Evolutionary conservation across 2,888 invertebrate species (phyloP), one percentile per base, ranked within the genome.

Genomic region (Bellardia bayeri): DNA sequence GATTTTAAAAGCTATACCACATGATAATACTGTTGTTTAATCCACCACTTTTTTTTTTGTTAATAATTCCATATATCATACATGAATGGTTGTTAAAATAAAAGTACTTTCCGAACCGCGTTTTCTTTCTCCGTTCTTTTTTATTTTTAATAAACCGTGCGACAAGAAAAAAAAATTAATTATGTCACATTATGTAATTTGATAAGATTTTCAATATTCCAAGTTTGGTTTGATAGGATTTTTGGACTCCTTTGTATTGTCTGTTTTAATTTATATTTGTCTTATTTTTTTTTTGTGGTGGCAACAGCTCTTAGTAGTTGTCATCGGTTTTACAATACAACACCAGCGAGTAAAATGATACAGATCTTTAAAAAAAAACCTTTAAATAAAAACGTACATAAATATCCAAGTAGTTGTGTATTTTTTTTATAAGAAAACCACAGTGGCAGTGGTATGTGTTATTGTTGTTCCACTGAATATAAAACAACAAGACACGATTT

Each of bases 171-270:
- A 88, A 91, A 88, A 93, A 93, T 92, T 93, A 93, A 93, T 93
- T 93, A 93, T 93, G 92, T 92, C 92, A 92, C 91, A 92, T 93
- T 93, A 93, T 91, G 92, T 92, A 92, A 92, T 91, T 91, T 91
- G 92, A 93, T 93, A 92, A 92, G 91, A 89, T 89, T 88, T 82
- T 64, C 54, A 33, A 16, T 33, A 69, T 63, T 40, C 69, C 69
- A 71, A 69, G 33, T 69, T 76, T 68, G 76, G 82, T 54, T 69
- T 63, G 76, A 63, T 56, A 63, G 42, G 42, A 76, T 23, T 76
- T 33, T 68, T 23, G 13, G 45, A 13, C 45, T 64, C 45, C 72
- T 74, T 74, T 72, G 16, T 68, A 16, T 49, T 51, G 49, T 66
- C 23, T 37, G 49, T 33, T 37, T 37, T 9, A 14, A 37, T 13